These are phyloP conservation scores for Nixonia krombeini DNA, from an alignment of 1,140 invertebrate genomes.

Conservation along the genomic window DNA sequence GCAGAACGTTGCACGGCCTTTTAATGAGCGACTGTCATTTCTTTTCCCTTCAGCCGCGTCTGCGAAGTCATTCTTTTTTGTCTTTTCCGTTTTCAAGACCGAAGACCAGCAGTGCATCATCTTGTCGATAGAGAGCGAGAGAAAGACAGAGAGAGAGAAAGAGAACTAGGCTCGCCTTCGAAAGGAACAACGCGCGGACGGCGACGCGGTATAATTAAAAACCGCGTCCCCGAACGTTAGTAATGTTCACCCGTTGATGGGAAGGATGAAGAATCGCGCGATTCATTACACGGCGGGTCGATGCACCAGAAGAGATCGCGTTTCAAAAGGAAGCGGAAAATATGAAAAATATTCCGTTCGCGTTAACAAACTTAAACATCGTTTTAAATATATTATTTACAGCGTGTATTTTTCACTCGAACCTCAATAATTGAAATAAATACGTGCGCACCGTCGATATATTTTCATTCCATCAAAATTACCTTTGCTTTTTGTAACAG, in stretches of 20 bases:
- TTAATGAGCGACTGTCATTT: neutral
- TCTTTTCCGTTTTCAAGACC: neutral
- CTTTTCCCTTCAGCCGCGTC: neutral
- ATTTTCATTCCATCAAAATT: too few species aligned
- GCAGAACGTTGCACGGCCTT: neutral
- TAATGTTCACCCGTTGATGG: neutral
- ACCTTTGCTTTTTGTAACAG: too few species aligned
- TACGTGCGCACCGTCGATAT: too few species aligned
- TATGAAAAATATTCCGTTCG: too few species aligned
- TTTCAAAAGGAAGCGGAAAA: too few species aligned
- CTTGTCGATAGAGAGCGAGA: neutral
- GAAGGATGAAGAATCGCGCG: neutral
- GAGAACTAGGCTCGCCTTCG: too few species aligned
- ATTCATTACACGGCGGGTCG: conserved; percentile 1
- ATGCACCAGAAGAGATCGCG: too few species aligned
- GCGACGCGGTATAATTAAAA: neutral
- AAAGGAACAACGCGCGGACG: neutral
- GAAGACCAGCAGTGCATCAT: neutral
- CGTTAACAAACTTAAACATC: too few species aligned
- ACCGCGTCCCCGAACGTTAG: neutral
- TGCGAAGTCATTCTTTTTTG: neutral
- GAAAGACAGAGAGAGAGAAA: neutral
- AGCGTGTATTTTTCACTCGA: too few species aligned
- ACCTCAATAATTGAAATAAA: too few species aligned
- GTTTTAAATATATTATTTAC: too few species aligned